Conservation (phyloP, 2,113 vertebrate species). For the Chaetura pelagica region DNA sequence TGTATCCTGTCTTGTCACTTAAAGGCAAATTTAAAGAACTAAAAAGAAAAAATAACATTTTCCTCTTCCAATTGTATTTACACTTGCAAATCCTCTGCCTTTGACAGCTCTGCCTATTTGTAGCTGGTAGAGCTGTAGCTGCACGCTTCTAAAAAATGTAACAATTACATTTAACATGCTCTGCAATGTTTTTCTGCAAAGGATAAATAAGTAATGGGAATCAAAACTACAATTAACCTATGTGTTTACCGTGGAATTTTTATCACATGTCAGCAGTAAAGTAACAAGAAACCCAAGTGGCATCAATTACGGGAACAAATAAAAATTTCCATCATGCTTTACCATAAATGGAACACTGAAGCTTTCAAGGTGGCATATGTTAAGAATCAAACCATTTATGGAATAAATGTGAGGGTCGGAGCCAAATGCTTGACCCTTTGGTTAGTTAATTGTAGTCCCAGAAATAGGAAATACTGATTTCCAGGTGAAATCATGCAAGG, state of each 20-base stretch:
- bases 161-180: not conserved
- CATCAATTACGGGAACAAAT: not conserved
- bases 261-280: not conserved
- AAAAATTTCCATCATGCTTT: not conserved
- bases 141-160: not conserved
- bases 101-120: not conserved
- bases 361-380: not conserved
- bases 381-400: not conserved
- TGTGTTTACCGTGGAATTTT: not conserved
- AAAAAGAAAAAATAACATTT: not conserved
- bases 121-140: not conserved
- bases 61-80: not conserved
- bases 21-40: not conserved
- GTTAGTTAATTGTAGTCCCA: not conserved
- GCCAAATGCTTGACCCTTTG: not conserved
- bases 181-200: not conserved
- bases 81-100: not conserved
- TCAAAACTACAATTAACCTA: not conserved
- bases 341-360: not conserved
- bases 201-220: not conserved
- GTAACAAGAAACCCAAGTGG: not conserved
- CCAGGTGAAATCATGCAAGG: not conserved
- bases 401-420: not conserved
- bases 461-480: not conserved
- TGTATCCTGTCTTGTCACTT: not conserved